phyloP scores from a whole-genome alignment of 1,140 invertebrate species.

The Brachionus koreanus region DNA sequence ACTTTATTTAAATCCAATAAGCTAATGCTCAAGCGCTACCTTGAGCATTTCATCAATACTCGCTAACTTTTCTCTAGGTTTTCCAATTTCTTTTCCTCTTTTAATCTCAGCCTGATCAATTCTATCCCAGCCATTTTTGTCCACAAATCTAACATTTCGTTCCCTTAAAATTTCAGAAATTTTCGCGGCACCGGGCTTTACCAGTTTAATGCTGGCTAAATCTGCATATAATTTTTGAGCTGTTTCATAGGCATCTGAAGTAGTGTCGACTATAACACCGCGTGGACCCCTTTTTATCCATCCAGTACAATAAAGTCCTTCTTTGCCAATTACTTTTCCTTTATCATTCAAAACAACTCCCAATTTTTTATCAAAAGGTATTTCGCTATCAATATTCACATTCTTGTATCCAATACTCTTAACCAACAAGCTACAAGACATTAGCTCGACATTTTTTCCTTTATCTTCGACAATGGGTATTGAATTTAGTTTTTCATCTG shows the following conservation, averaged over 20 bases:
- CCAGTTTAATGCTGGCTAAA: slow-evolving; percentile 45
- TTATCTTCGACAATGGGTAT: background rate
- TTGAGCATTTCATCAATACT: slow-evolving; percentile 71
- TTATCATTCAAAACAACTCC: slow-evolving; percentile 69
- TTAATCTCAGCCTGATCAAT: slow-evolving; percentile 74
- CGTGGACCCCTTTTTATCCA: slow-evolving; percentile 85
- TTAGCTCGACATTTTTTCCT: background rate
- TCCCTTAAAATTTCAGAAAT: slow-evolving; percentile 53
- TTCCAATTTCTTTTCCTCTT: slow-evolving; percentile 67
- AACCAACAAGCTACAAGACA: slow-evolving; percentile 48
- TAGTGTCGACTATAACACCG: slow-evolving; percentile 87
- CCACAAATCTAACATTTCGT: slow-evolving; percentile 59
- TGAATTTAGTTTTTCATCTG: slow-evolving; percentile 15
- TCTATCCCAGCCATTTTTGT: slow-evolving; percentile 77
- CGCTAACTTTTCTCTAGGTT: slow-evolving; percentile 76
- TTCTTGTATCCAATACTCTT: slow-evolving; percentile 57
- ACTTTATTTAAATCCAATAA: background rate
- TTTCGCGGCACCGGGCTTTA: slow-evolving; percentile 65
- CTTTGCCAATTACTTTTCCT: slow-evolving; percentile 64
- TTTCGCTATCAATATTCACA: slow-evolving; percentile 51
- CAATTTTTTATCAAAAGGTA: slow-evolving; percentile 71
- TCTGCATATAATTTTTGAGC: slow-evolving; percentile 61
- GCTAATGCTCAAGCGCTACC: slow-evolving; percentile 53
- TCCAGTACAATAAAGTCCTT: slow-evolving; percentile 79
- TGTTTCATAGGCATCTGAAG: slow-evolving; percentile 79